Evolutionary conservation across 2,888 invertebrate species (phyloP), one percentile per base, ranked within the genome.

Genomic region (Xanthostigma xanthostigma): DNA sequence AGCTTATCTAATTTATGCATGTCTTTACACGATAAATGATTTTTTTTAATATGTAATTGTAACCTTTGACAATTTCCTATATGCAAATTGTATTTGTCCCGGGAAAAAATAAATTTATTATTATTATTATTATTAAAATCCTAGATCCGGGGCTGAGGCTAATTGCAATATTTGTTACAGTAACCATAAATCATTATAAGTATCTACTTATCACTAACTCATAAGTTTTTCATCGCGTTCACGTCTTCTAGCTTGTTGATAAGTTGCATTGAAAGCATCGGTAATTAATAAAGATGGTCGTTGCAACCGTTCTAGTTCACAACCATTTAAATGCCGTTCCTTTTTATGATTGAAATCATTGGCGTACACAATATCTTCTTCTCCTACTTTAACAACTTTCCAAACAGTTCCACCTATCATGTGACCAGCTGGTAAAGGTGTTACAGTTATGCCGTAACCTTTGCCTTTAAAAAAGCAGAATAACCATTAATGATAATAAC

Each of bases 331-430:
- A 75, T 97, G 96, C 39, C 97, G 71, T 62, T 98, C 98, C 64
- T 97, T 97, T 63, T 97, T 98, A 66, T 98, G 98, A 68, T 98
- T 99, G 63, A 93, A 98, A 64, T 98, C 97, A 0, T 94, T 88
- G 0, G 96, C 97, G 66, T 98, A 97, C 2, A 97, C 83, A 54
- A 98, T 95, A 61, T 98, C 97, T 67, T 98, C 97, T 64, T 98
- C 97, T 0, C 95, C 96, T 35, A 94, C 89, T 62, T 97, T 97
- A 35, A 93, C 86, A 17, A 99, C 96, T 60, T 93, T 90, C 98
- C 98, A 99, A 45, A 98, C 89, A 0, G 97, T 94, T 12, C 98
- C 97, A 2, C 98, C 98, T 43, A 99, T 87, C 79, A 97, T 93
- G 66, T 98, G 97, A 1, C 98, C 91, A 2, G 96, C 97, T 8